A percentile compares a stretch with the other conserved stretches of the same genome.
phyloP scores from a whole-genome alignment of 2,113 vertebrate genomes.

The Galbula dea region DNA sequence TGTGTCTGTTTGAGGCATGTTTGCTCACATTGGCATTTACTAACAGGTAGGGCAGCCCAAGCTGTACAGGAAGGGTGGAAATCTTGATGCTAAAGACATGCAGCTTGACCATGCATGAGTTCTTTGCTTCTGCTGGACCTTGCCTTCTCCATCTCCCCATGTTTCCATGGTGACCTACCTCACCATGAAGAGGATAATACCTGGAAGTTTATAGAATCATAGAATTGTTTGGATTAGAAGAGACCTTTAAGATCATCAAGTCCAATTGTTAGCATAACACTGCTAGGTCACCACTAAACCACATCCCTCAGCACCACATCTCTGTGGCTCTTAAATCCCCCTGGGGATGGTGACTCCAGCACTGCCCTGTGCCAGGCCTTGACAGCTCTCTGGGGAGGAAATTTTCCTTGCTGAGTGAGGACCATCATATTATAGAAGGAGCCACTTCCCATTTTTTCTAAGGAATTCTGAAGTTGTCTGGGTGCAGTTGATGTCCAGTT shows the following conservation, averaged over 20 bases:
- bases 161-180: not conserved
- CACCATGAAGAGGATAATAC: not conserved
- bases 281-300: too few species aligned
- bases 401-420: too few species aligned
- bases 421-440: too few species aligned
- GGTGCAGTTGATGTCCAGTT: not conserved
- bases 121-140: not conserved
- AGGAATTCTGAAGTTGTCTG: not conserved
- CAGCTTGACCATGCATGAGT: not conserved
- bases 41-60: not conserved
- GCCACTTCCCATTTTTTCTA: not conserved
- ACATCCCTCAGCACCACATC: too few species aligned
- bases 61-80: not conserved
- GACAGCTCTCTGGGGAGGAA: too few species aligned
- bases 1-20: not conserved
- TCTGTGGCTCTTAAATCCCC: too few species aligned
- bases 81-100: not conserved
- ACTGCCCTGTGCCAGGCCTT: too few species aligned
- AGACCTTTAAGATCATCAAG: too few species aligned
- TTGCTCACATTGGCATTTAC: not conserved
- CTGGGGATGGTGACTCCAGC: too few species aligned
- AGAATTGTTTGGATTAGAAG: too few species aligned
- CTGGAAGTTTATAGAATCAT: too few species aligned
- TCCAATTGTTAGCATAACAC: too few species aligned
- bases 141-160: not conserved